phyloP scores from a whole-genome alignment of 2,888 invertebrate genomes.

The Pandemis heparana region DNA sequence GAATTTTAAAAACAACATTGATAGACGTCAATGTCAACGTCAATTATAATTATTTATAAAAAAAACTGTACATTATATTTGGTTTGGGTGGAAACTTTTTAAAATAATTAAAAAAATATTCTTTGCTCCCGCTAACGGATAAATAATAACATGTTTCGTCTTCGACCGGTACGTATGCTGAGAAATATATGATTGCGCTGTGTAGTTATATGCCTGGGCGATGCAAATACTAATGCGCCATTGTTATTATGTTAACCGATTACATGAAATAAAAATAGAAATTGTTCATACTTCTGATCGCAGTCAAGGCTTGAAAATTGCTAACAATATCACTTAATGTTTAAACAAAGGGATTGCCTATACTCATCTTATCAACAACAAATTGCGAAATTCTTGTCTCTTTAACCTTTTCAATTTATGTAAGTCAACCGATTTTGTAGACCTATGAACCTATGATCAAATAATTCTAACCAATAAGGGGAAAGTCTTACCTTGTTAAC shows the following conservation, averaged over 20 bases:
- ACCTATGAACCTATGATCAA: too few relatives aligned
- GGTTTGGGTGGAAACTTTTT: background rate
- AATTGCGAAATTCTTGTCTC: too few relatives aligned
- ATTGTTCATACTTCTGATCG: background rate
- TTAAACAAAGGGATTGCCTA: too few relatives aligned
- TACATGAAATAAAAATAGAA: background rate
- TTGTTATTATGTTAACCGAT: background rate
- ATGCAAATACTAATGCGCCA: slow-evolving; percentile 4
- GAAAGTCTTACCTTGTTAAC: too few relatives aligned
- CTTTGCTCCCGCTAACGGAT: background rate
- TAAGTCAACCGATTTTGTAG: too few relatives aligned
- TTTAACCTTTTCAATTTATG: too few relatives aligned
- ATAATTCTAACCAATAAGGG: too few relatives aligned
- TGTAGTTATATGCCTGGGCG: background rate
- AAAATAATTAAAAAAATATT: background rate
- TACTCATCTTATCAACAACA: too few relatives aligned
- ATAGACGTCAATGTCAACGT: background rate
- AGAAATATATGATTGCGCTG: background rate
- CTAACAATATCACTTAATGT: background rate
- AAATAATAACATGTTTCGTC: slow-evolving; percentile 17
- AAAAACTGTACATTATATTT: background rate
- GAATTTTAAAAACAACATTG: too few relatives aligned
- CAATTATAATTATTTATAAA: background rate
- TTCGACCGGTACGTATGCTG: slow-evolving; percentile 30
- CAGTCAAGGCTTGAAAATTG: background rate